phyloP scores from a whole-genome alignment of 2,888 invertebrate species.

The Athripsodes cinereus region DNA sequence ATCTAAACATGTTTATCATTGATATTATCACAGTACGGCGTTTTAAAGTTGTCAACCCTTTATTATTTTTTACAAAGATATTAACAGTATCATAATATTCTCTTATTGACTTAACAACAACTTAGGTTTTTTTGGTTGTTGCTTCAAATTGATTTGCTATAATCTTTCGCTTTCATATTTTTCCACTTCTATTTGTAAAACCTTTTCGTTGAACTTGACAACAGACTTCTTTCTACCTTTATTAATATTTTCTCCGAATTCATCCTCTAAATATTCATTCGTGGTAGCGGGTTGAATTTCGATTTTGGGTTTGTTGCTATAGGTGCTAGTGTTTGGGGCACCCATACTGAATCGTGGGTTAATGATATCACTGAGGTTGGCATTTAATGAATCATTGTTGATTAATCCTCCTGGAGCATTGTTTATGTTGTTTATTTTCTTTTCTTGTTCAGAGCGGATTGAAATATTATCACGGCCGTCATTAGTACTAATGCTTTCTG shows the following conservation, averaged over 20 bases:
- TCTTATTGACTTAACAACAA: neutral
- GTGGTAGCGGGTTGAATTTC: neutral
- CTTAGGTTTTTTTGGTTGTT: too few species aligned
- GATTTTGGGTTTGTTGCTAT: too few species aligned
- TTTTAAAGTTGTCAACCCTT: neutral
- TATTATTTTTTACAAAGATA: neutral
- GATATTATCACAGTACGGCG: neutral
- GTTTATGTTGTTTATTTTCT: neutral
- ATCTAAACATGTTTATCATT: neutral
- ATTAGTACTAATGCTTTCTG: neutral
- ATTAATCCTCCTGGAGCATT: neutral
- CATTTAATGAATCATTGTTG: neutral
- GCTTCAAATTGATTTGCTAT: too few species aligned
- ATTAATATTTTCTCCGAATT: neutral
- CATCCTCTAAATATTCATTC: neutral
- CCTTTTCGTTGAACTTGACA: neutral
- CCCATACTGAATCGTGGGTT: neutral
- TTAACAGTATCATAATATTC: neutral
- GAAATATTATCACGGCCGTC: neutral
- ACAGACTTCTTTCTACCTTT: neutral
- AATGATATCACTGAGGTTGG: neutral
- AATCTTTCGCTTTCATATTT: neutral
- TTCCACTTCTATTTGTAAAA: neutral
- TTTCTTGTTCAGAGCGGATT: neutral
- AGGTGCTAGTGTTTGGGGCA: too few species aligned